Evolutionary conservation across 2,113 vertebrate genomes (phyloP).

Genomic region (Cottus gobio): DNA sequence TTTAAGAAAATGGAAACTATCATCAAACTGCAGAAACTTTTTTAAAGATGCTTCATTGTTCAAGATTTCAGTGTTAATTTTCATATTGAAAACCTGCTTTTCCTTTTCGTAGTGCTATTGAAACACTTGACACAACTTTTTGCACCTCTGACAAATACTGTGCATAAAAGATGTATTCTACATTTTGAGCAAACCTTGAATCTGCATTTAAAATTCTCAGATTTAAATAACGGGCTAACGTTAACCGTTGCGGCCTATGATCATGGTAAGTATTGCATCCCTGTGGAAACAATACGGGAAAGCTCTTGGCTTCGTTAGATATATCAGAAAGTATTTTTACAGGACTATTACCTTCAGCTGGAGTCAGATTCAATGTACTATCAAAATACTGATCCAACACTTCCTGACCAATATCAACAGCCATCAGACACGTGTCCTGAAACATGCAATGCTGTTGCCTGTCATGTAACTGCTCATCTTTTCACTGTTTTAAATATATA

Average conservation of each 20-base stretch:
- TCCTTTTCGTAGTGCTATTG: neutral
- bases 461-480: neutral
- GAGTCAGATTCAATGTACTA: neutral
- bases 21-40: neutral
- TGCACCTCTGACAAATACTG: neutral
- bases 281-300: neutral
- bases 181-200: neutral
- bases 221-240: neutral
- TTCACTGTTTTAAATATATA: too few species aligned
- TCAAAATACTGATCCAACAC: neutral
- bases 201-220: neutral
- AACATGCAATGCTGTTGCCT: conserved; percentile 7
- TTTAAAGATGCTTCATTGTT: neutral
- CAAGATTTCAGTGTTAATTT: neutral
- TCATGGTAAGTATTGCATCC: neutral
- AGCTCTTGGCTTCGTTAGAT: neutral
- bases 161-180: neutral
- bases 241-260: neutral
- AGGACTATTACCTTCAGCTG: neutral
- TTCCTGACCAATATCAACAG: conserved; percentile 28
- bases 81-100: neutral
- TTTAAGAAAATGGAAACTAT: neutral
- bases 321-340: neutral
- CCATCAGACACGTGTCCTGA: neutral
- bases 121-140: neutral